A percentile compares a stretch with the other conserved stretches of the same genome.
Conservation (phyloP, 2,113 vertebrate species). For the Shinisaurus crocodilurus region DNA sequence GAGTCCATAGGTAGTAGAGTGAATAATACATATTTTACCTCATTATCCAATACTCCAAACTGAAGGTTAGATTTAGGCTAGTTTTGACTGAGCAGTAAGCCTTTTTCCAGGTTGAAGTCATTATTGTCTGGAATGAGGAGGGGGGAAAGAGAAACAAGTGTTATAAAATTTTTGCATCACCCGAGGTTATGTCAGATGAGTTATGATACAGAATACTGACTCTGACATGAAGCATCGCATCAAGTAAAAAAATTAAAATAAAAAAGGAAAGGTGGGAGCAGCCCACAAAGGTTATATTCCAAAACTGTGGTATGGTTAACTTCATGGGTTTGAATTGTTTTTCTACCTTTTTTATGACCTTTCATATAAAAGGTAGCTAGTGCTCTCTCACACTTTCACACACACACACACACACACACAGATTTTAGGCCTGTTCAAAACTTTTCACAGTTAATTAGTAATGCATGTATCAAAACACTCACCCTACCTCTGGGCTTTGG, state of each 20-base stretch:
- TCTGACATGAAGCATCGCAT: conserved; percentile 44
- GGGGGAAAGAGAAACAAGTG: conserved; percentile 32
- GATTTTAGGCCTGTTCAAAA: conserved; percentile 66
- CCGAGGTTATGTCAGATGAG: conserved; percentile 52
- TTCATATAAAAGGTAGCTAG: conserved; percentile 73
- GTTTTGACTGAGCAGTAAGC: conserved; percentile 46
- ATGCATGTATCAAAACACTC: conserved; percentile 74
- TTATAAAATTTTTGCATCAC: conserved; percentile 55
- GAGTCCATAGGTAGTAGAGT: conserved; percentile 41
- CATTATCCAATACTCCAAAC: conserved; percentile 54
- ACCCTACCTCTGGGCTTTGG: conserved; percentile 69
- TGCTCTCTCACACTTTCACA: conserved; percentile 29
- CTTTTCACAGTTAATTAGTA: conserved; percentile 79
- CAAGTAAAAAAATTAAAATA: conserved; percentile 48
- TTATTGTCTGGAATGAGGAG: conserved; percentile 54
- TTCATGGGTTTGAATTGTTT: conserved; percentile 63
- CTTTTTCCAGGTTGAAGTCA: conserved; percentile 53
- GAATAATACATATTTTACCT: conserved; percentile 60
- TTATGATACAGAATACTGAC: conserved; percentile 53
- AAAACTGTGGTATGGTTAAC: conserved; percentile 39
- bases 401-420: conserved; percentile 20
- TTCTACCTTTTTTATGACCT: conserved; percentile 61
- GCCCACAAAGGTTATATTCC: conserved; percentile 5
- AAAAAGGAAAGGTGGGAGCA: neutral
- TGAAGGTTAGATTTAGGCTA: conserved; percentile 56